These are phyloP conservation scores for Tipula helvola DNA, from an alignment of 2,888 invertebrate genomes.

Conservation along the genomic window DNA sequence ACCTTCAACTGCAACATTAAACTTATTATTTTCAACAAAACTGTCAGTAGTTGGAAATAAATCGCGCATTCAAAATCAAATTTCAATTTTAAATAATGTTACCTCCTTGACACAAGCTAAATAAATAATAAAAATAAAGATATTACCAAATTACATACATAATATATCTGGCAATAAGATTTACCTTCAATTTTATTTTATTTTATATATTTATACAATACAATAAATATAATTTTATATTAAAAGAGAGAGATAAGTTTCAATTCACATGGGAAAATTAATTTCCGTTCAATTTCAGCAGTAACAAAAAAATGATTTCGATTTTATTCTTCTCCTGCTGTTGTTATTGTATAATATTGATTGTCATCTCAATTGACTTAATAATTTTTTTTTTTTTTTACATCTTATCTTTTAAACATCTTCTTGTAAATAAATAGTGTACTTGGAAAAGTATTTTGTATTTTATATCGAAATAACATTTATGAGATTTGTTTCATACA, in stretches of 20 bases:
- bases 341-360: not conserved
- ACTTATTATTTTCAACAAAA: not conserved
- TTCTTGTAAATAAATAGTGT: not conserved
- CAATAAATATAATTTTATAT: not conserved
- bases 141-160: not conserved
- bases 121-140: not conserved
- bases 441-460: not conserved
- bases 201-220: not conserved
- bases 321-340: not conserved
- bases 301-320: not conserved
- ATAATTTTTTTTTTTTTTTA: not conserved
- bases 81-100: not conserved
- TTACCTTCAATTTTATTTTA: not conserved
- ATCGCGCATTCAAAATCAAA: not conserved
- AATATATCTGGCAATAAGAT: not conserved
- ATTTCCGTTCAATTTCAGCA: constrained; percentile 4
- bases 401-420: not conserved
- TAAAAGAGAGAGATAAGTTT: not conserved
- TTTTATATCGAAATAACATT: not conserved
- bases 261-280: constrained; percentile 4
- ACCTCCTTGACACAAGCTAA: not conserved
- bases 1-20: not conserved
- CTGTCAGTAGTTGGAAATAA: not conserved
- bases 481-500: not conserved
- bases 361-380: not conserved